Base-by-base conservation (phyloP, 2,888 invertebrate genomes). In the Aphrophora alni region DNA sequence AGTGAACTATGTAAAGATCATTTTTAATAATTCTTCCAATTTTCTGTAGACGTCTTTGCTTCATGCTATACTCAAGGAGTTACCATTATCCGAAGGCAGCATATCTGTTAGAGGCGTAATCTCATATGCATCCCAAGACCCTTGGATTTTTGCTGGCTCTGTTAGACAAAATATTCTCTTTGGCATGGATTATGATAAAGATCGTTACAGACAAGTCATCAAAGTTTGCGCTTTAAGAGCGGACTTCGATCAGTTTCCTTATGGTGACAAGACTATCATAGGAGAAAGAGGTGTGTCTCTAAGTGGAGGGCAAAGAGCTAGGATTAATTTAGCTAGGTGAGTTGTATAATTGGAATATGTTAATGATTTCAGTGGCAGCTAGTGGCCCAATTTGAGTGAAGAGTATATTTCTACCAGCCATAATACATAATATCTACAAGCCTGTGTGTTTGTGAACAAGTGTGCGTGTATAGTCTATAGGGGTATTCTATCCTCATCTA, bases 91-190 rank as follows among this genome's bases (percentile, higher is more conserved):
- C n/a, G 87, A 90, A 1, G 97, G 97, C 10, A 89, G 88, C 0
- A 88, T 96, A 12, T 90, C 82, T 26, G 90, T 96, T 14, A 91
- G 91, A 14, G 97, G 97, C 5, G 90, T 89, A 4, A 89, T 94
- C 0, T 93, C 93, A 0, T 97, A 97, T 87, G 95, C 95, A 0
- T 93, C 95, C 71, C 96, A 97, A 88, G 94, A 97, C 87, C 95
- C 97, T 0, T 98, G 97, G 97, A 87, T 95, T 0, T 95, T 95
- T 86, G 93, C 93, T 78, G 94, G 93, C 86, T 95, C 95, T 82
- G 93, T 99, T 0, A 91, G 96, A 14, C 97, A 98, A 86, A 99
- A 99, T 88, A 96, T 99, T 83, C 88, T 97, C 0, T 98, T 99
- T 88, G 98, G 98, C 0, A 92, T 91, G 86, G 90, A 92, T 82